Conservation (phyloP, 2,888 invertebrate genomes). For the Aethes cnicana region DNA sequence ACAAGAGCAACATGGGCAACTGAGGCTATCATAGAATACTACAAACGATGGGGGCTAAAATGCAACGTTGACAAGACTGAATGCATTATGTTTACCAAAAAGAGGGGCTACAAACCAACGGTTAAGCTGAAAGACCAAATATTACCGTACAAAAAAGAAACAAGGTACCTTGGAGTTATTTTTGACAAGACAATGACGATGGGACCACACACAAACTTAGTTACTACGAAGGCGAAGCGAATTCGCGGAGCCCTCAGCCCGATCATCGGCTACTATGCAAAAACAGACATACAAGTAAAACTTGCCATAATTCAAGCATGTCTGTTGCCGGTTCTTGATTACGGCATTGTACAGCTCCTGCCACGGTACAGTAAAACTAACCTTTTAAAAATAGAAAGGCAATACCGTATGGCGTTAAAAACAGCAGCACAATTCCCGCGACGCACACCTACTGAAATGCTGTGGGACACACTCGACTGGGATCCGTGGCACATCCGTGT, state of each 20-base stretch:
- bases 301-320: not conserved
- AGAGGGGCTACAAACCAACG: not conserved
- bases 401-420: conserved; percentile 4
- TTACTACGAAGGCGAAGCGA: not conserved
- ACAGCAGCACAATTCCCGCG: not conserved
- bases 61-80: not conserved
- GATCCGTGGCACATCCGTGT: not conserved
- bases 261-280: conserved; percentile 1
- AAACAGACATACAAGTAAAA: not conserved
- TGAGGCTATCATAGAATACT: not conserved
- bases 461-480: not conserved
- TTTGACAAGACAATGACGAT: not conserved
- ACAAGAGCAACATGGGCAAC: not conserved
- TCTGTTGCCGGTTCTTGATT: conserved; percentile 3
- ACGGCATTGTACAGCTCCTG: conserved; percentile 3
- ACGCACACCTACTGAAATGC: not conserved
- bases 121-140: not conserved
- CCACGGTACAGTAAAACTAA: not conserved
- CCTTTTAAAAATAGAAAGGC: not conserved
- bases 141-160: not conserved
- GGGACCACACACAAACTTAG: not conserved
- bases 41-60: not conserved
- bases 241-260: conserved; percentile 1
- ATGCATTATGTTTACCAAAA: not conserved
- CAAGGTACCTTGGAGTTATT: not conserved